Evolutionary conservation across 30 jellyfish, hydroid and myxozoan genomes (phyloP).

Genomic region (Pseudorhiza aurosa): DNA sequence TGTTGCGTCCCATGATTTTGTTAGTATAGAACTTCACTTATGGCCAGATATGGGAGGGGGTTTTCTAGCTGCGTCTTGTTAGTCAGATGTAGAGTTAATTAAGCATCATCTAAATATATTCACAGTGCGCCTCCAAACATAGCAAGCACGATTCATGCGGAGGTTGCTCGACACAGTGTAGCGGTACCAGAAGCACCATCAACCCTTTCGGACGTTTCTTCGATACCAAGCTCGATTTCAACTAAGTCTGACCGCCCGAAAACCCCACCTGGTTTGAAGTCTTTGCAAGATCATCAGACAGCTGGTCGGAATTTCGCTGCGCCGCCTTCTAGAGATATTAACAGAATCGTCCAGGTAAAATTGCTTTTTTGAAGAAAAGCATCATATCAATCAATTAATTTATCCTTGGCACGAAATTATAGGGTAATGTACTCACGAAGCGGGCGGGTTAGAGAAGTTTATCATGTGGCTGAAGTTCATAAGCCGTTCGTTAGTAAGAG

Average conservation of each 20-base stretch:
- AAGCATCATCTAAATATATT: neutral
- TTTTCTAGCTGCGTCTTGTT: too few species aligned
- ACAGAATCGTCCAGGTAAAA: slow-evolving; percentile 62
- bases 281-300: slow-evolving; percentile 76
- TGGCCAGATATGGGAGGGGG: too few species aligned
- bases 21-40: too few species aligned
- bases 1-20: too few species aligned
- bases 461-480: too few species aligned
- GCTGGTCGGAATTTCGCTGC: slow-evolving; percentile 54
- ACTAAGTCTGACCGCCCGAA: slow-evolving; percentile 81
- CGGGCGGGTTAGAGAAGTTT: too few species aligned
- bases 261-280: slow-evolving; percentile 96
- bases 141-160: slow-evolving; percentile 65
- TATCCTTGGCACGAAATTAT: too few species aligned
- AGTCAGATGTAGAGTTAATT: neutral
- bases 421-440: too few species aligned
- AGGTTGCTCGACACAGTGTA: slow-evolving; percentile 74
- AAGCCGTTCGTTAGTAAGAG: too few species aligned
- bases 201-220: slow-evolving; percentile 34
- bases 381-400: too few species aligned
- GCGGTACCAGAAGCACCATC: slow-evolving; percentile 55
- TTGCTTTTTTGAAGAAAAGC: neutral
- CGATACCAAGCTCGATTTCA: slow-evolving; percentile 36
- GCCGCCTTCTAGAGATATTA: slow-evolving; percentile 65
- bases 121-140: slow-evolving; percentile 29